Evolutionary conservation across 2,797 vertebrate species (phyloP).

Genomic region (Synanceia verrucosa): DNA sequence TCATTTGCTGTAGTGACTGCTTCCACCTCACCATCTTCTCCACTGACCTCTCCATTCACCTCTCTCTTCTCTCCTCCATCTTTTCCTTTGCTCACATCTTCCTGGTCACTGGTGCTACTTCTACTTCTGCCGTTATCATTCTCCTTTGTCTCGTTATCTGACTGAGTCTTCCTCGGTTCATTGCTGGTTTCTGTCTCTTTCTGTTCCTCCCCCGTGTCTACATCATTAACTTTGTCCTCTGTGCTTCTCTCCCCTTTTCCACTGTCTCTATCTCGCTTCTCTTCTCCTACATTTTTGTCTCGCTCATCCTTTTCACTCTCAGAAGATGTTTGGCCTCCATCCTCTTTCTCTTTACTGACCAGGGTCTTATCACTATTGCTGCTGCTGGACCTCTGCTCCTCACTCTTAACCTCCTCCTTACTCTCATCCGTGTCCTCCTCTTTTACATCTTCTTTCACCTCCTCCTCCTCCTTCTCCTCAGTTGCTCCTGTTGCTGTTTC

Average conservation of each 20-base stretch:
- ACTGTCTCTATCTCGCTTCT: conserved; percentile 35
- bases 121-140: conserved; percentile 15
- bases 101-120: conserved; percentile 51
- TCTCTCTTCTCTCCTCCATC: conserved; percentile 33
- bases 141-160: conserved; percentile 62
- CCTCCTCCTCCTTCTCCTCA: conserved; percentile 29
- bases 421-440: conserved; percentile 34
- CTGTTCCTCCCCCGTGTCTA: conserved; percentile 49
- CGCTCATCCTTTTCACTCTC: conserved; percentile 43
- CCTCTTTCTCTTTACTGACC: conserved; percentile 38
- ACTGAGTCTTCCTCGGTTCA: conserved; percentile 36
- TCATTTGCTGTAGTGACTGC: conserved; percentile 6
- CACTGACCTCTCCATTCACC: conserved; percentile 42
- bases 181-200: conserved; percentile 41
- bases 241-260: conserved; percentile 26
- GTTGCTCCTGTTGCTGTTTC: conserved; percentile 1
- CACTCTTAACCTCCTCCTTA: conserved; percentile 34
- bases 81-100: conserved; percentile 36
- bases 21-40: conserved; percentile 39
- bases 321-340: conserved; percentile 32
- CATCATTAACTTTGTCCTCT: conserved; percentile 53
- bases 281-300: conserved; percentile 29
- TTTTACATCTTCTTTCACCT: conserved; percentile 36
- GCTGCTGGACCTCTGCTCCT: conserved; percentile 38
- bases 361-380: conserved; percentile 45